These are phyloP conservation scores for Eurosta solidaginis DNA, from an alignment of 1,140 invertebrate genomes.

Conservation along the genomic window DNA sequence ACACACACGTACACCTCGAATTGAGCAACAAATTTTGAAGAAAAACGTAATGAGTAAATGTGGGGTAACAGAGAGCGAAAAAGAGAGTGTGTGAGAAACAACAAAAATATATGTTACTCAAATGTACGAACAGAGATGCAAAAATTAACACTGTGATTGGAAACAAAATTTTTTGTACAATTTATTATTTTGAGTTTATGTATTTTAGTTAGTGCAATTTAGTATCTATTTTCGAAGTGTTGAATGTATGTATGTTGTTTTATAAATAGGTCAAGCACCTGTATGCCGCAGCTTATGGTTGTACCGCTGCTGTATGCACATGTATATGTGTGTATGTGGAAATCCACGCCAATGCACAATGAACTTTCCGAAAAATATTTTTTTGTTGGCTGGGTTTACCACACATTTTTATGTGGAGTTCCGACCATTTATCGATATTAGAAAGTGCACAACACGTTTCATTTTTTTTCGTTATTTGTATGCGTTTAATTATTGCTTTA, in stretches of 20 bases:
- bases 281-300: slow-evolving; percentile 1
- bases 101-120: slow-evolving; percentile 13
- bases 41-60: background rate
- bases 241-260: background rate
- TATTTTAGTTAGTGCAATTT: background rate
- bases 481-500: background rate
- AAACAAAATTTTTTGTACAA: background rate
- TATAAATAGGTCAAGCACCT: slow-evolving; percentile 18
- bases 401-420: background rate
- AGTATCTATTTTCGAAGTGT: background rate
- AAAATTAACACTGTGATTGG: background rate
- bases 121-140: slow-evolving; percentile 3
- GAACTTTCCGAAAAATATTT: background rate
- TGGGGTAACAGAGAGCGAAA: background rate
- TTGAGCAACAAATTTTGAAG: slow-evolving; percentile 18
- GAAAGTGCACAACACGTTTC: background rate
- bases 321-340: background rate
- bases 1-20: background rate
- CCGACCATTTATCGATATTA: background rate
- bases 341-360: background rate
- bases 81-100: too few species aligned
- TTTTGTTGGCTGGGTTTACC: too few species aligned
- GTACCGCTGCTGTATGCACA: background rate
- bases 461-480: background rate
- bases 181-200: background rate